phyloP scores from a whole-genome alignment of 2,113 vertebrate species.

The Phodopus roborovskii region DNA sequence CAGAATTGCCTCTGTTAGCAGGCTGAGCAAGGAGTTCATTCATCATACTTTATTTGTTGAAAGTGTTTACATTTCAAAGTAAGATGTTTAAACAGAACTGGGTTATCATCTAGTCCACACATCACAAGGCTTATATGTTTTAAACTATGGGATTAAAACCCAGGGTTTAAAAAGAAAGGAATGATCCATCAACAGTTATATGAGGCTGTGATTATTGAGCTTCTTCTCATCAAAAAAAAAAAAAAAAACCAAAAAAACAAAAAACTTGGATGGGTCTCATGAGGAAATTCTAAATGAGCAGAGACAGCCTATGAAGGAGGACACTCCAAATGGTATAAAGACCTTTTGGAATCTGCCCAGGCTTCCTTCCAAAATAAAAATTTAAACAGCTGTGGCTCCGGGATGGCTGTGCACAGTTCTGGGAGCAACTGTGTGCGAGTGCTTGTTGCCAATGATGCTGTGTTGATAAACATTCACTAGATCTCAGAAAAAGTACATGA shows the following conservation, averaged over 20 bases:
- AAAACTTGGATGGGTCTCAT: not conserved
- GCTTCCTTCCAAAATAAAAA: slow-evolving; percentile 72
- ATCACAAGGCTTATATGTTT: slow-evolving; percentile 41
- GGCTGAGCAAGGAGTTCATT: slow-evolving; percentile 54
- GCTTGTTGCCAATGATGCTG: not conserved
- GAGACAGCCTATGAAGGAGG: not conserved
- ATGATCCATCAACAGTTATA: slow-evolving; percentile 1
- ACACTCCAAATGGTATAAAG: not conserved
- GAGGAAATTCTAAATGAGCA: slow-evolving; percentile 36
- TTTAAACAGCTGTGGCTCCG: slow-evolving; percentile 68
- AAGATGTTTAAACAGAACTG: slow-evolving; percentile 62
- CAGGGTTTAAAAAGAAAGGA: slow-evolving; percentile 40
- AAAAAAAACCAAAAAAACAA: too few relatives aligned
- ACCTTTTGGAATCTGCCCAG: slow-evolving; percentile 56
- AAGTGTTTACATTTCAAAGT: slow-evolving; percentile 68
- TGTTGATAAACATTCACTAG: not conserved
- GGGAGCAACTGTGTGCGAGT: not conserved
- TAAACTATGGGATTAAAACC: slow-evolving; percentile 38
- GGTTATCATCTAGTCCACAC: slow-evolving; percentile 50
- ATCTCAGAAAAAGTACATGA: not conserved
- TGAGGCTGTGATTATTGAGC: not conserved
- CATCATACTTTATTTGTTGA: slow-evolving; percentile 52
- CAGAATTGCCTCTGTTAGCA: slow-evolving; percentile 69
- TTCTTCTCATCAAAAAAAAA: not conserved
- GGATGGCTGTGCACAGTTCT: not conserved